These are phyloP conservation scores for Synergus laeviventris DNA, from an alignment of 2,888 invertebrate species.

Conservation along the genomic window DNA sequence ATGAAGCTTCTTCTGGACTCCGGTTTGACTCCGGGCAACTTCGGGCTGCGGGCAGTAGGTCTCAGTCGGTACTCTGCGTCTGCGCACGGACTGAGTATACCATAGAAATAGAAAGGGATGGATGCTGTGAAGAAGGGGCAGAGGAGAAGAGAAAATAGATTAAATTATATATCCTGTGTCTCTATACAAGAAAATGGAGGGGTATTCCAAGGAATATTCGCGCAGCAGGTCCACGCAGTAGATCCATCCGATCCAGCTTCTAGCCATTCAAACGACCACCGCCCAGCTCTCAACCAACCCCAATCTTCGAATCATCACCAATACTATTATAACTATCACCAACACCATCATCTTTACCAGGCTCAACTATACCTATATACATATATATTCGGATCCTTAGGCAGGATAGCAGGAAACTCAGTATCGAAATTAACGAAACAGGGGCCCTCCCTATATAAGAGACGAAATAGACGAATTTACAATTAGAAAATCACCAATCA, in stretches of 20 bases:
- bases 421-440: slow-evolving; percentile 2
- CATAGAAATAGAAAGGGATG: no score
- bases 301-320: slow-evolving; percentile 55
- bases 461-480: no score
- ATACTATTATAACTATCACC: background rate
- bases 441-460: background rate
- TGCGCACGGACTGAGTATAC: no score
- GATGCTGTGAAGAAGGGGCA: background rate
- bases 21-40: no score
- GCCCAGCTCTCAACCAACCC: slow-evolving; percentile 74
- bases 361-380: no score
- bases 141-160: slow-evolving; percentile 3
- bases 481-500: background rate
- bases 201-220: slow-evolving; percentile 49
- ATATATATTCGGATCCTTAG: background rate
- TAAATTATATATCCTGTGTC: background rate
- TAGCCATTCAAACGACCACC: slow-evolving; percentile 75
- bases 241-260: slow-evolving; percentile 59
- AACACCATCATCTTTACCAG: slow-evolving; percentile 4
- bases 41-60: no score
- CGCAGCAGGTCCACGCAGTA: slow-evolving; percentile 69
- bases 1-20: no score
- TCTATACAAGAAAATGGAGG: slow-evolving; percentile 12
- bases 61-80: no score
- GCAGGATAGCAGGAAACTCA: slow-evolving; percentile 4